phyloP scores from a whole-genome alignment of 2,113 vertebrate genomes.

The Sphyrna mokarran region DNA sequence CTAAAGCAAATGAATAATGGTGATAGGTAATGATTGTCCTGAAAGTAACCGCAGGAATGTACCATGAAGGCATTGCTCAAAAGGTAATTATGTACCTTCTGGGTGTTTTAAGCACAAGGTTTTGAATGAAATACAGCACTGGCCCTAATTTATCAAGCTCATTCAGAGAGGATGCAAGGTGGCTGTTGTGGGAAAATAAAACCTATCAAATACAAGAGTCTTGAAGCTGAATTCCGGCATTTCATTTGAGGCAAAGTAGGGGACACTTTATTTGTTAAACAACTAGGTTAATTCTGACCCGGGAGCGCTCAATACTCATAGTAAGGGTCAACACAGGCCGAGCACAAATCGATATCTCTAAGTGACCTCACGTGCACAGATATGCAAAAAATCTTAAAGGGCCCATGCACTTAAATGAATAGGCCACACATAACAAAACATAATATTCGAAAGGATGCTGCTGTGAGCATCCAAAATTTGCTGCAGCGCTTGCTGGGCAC shows the following conservation, averaged over 20 bases:
- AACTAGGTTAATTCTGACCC: not conserved
- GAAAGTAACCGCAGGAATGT: not conserved
- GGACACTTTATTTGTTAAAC: not conserved
- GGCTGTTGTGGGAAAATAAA: not conserved
- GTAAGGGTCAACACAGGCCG: no score
- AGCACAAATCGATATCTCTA: no score
- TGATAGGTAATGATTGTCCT: not conserved
- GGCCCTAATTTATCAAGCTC: not conserved
- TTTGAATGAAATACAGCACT: not conserved
- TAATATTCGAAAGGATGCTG: no score
- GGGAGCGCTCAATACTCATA: not conserved
- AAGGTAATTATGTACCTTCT: not conserved
- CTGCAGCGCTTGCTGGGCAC: not conserved
- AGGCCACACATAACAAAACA: no score
- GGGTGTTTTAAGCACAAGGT: not conserved
- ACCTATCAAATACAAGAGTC: not conserved
- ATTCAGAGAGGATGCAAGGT: not conserved
- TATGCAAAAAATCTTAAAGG: no score
- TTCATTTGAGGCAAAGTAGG: not conserved
- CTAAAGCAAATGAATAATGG: not conserved
- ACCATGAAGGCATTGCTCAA: not conserved
- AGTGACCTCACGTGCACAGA: no score
- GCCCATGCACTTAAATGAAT: no score
- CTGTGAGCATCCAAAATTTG: not conserved
- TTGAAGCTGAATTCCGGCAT: not conserved